Conservation (phyloP, 2,113 vertebrate genomes). For the Bambusicola thoracicus region DNA sequence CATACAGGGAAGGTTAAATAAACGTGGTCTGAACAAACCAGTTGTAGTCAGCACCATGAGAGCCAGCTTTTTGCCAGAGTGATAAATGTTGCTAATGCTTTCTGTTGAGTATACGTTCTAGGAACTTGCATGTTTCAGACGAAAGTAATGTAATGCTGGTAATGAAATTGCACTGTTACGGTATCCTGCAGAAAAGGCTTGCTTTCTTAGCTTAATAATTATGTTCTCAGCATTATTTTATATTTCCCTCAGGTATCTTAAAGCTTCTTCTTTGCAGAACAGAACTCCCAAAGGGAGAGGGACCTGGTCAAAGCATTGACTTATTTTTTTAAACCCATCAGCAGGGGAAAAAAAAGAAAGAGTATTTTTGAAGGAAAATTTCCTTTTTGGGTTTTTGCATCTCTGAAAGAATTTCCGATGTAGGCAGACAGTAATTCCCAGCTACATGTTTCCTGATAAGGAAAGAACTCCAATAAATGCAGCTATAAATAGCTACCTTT, state of each 20-base stretch:
- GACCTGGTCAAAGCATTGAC: slow-evolving; percentile 25
- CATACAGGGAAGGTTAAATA: not conserved
- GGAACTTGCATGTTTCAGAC: not conserved
- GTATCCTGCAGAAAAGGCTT: not conserved
- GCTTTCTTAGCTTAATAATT: not conserved
- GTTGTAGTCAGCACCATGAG: not conserved
- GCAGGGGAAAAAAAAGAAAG: slow-evolving; percentile 48
- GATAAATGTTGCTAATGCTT: not conserved
- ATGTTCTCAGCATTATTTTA: not conserved
- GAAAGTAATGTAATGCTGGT: not conserved
- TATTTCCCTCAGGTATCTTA: slow-evolving; percentile 35
- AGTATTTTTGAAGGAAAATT: slow-evolving; percentile 78
- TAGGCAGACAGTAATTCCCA: slow-evolving; percentile 80
- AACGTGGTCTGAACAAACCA: not conserved
- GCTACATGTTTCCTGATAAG: slow-evolving; percentile 82
- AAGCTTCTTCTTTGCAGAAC: slow-evolving; percentile 34
- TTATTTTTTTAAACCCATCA: slow-evolving; percentile 57
- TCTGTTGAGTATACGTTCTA: not conserved
- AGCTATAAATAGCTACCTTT: slow-evolving; percentile 79
- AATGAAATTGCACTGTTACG: not conserved
- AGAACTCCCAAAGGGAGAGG: not conserved
- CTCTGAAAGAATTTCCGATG: slow-evolving; percentile 83
- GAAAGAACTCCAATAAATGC: slow-evolving; percentile 78
- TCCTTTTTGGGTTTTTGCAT: slow-evolving; percentile 83
- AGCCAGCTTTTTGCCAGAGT: not conserved